A percentile compares a stretch with the other conserved stretches of the same genome.
phyloP scores from a whole-genome alignment of 2,888 invertebrate genomes.

The Tachina fera region DNA sequence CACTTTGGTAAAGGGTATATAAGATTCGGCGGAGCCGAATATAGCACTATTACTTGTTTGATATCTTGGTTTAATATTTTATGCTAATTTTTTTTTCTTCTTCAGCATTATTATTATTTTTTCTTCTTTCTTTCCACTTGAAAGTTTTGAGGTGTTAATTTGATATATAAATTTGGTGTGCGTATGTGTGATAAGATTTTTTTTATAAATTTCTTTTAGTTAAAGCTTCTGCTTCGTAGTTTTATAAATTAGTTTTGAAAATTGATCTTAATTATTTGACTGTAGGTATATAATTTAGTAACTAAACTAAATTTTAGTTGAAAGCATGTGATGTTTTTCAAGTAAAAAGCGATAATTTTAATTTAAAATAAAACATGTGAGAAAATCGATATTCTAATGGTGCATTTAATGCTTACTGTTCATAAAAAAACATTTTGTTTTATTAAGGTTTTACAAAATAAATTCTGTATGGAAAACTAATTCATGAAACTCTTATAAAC shows the following conservation, averaged over 20 bases:
- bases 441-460: too few species aligned
- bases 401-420: background rate
- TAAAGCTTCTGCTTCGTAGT: constrained; percentile 32
- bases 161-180: constrained; percentile 65
- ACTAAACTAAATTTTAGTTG: background rate
- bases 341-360: constrained; percentile 23
- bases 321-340: background rate
- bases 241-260: constrained; percentile 56
- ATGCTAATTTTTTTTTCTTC: constrained; percentile 59
- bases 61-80: constrained; percentile 53
- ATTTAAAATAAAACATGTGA: constrained; percentile 48
- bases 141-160: constrained; percentile 67
- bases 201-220: constrained; percentile 45
- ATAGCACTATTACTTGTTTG: too few species aligned
- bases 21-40: too few species aligned
- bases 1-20: too few species aligned
- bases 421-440: too few species aligned
- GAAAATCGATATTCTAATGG: constrained; percentile 47
- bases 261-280: constrained; percentile 23
- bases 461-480: too few species aligned
- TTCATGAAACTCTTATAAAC: too few species aligned
- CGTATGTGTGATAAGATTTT: constrained; percentile 61
- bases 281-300: background rate
- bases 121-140: constrained; percentile 22
- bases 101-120: constrained; percentile 13